These are phyloP conservation scores for Eriosoma lanigerum DNA, from an alignment of 1,140 invertebrate species.

Conservation along the genomic window DNA sequence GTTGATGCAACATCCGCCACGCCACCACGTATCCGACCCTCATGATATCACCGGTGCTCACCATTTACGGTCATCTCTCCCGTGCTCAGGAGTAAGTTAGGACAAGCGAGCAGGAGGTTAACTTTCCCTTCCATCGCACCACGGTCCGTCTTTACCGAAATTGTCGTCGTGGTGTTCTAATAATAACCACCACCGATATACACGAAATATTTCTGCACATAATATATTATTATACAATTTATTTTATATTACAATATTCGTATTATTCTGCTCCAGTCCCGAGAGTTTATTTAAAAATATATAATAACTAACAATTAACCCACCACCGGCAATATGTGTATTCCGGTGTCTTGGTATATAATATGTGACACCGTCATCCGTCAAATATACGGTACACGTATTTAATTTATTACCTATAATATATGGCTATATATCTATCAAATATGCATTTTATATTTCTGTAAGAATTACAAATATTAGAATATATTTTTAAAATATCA, in stretches of 20 bases:
- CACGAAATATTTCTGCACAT: neutral
- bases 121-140: neutral
- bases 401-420: no score
- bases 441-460: no score
- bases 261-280: neutral
- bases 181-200: neutral
- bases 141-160: neutral
- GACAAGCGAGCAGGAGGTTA: no score
- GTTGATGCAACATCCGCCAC: neutral
- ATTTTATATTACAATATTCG: no score
- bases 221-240: neutral
- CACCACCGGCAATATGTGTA: neutral
- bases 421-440: no score
- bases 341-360: no score
- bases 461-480: no score
- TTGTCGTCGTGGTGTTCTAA: neutral
- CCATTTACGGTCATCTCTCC: conserved; percentile 44
- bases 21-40: neutral
- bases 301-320: no score
- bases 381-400: no score
- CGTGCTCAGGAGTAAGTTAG: neutral
- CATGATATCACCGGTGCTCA: neutral
- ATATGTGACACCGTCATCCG: no score
- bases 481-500: no score
- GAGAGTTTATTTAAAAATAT: neutral